Base-by-base conservation (phyloP, 2,888 invertebrate genomes). In the Aphidius colemani region DNA sequence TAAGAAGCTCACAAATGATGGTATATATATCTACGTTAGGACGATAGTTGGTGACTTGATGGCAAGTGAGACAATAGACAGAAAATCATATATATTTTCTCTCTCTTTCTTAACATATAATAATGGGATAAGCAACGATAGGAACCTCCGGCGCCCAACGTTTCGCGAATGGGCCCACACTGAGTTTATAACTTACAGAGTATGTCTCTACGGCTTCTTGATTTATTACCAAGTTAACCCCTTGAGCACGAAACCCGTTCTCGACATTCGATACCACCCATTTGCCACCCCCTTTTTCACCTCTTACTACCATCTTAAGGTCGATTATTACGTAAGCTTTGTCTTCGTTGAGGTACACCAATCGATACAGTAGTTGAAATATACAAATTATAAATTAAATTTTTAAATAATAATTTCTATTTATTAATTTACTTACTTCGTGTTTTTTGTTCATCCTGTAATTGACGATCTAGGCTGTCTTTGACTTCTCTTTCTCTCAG, bases 401-500 rank as follows among this genome's bases (percentile, higher is more conserved):
- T 43, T 18, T 58, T 63, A 53, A 49, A 30, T n/a, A n/a, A 18
- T 11, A 44, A 45, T 39, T 41, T 41, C 39, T 61, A 43, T n/a
- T 44, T n/a, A 18, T 56, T 56, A 43, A 7, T 50, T 64, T 66
- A 87, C 94, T 90, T 85, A 97, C 97, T 93, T 90, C 95, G 89
- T 83, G 93, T 89, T 88, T 95, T 96, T 85, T 95, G 93, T 84
- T 97, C 96, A 81, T 96, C 96, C 74, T 91, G 86, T 68, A 97
- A 88, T 85, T 96, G 96, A 83, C 96, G 90, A 85, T 97, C 96
- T 78, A 96, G 84, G 79, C 92, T 95, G 85, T 96, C 96, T 85
- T 96, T 93, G 67, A 94, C 90, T 86, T 96, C 96, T 77, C 95
- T 86, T 85, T 97, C 96, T 77, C 95, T 88, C 71, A 96, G 86